Conservation (phyloP, 2,888 invertebrate genomes). For the Lithosia quadra region DNA sequence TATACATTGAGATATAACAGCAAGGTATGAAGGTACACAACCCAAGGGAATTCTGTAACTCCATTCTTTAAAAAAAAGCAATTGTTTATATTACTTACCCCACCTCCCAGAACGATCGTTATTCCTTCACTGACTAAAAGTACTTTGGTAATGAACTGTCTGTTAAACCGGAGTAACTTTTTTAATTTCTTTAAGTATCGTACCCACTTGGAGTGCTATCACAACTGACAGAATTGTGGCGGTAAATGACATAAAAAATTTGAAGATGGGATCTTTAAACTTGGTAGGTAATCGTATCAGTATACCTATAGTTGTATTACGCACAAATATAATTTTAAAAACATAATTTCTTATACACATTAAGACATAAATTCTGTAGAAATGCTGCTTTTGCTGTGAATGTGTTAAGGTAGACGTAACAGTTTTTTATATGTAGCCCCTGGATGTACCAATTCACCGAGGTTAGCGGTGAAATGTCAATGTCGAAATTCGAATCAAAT, state of each 20-base stretch:
- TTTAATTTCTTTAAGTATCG: slow-evolving; percentile 4
- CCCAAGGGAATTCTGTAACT: slow-evolving; percentile 27
- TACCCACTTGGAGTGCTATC: background rate
- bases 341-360: too few species aligned
- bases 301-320: too few species aligned
- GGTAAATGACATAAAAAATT: slow-evolving; percentile 24
- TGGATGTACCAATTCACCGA: too few species aligned
- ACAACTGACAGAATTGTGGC: background rate
- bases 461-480: background rate
- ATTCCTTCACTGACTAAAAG: slow-evolving; percentile 15
- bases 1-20: background rate
- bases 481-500: too few species aligned
- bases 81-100: slow-evolving; percentile 29
- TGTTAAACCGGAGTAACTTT: slow-evolving; percentile 22
- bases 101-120: slow-evolving; percentile 21
- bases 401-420: background rate
- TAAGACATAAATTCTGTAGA: too few species aligned
- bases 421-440: too few species aligned
- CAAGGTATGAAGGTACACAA: slow-evolving; percentile 8
- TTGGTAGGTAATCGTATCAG: background rate
- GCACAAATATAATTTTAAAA: background rate
- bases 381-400: too few species aligned
- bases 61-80: slow-evolving; percentile 7
- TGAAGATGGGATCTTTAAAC: background rate
- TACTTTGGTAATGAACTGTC: slow-evolving; percentile 17